Base-by-base conservation (phyloP, 2,113 vertebrate species). In the Macroglossus sobrinus region DNA sequence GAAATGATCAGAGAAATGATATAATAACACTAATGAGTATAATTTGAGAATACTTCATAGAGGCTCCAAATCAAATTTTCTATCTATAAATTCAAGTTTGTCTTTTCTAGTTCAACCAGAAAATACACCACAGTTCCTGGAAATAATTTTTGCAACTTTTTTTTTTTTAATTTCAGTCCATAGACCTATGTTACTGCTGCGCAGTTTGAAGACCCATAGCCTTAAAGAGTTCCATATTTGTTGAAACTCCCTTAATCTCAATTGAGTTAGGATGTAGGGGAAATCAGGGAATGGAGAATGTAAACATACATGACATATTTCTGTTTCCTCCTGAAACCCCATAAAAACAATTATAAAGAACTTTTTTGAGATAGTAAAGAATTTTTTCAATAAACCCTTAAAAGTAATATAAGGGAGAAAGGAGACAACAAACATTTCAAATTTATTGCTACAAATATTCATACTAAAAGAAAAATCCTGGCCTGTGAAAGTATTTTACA, bases 61-160 rank as follows among this genome's bases (percentile, higher is more conserved):
- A 53, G 33, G 78, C 10, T 89, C n/a, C 61, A 90, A 53, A 91
- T 6, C 16, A 40, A 61, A 68, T 66, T 94, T 84, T 79, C 69
- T 87, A 74, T n/a, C 9, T 79, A 15, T 68, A 76, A 90, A 92
- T 90, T 90, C 72, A 80, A 88, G n/a, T 50, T 47, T 94, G 38
- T 9, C 40, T 85, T 88, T 91, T 71, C 47, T 86, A 57, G n/a
- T 30, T 1, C n/a, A 80, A 84, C 3, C 72, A 71, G 33, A 94
- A 92, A 63, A 61, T 68, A 68, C 28, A 28, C 45, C 7, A 47
- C 1, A 66, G 16, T 89, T 91, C 21, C 38, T 38, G 7, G 55
- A 63, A 53, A 92, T 38, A 64, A n/a, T 15, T 72, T 76, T 66
- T 75, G 7, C 33, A 59, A 50, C 59, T 74, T 93, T 43, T 90